A percentile compares a stretch with the other conserved stretches of the same genome.
phyloP scores from a whole-genome alignment of 1,140 invertebrate species.

The Linepithema humile region DNA sequence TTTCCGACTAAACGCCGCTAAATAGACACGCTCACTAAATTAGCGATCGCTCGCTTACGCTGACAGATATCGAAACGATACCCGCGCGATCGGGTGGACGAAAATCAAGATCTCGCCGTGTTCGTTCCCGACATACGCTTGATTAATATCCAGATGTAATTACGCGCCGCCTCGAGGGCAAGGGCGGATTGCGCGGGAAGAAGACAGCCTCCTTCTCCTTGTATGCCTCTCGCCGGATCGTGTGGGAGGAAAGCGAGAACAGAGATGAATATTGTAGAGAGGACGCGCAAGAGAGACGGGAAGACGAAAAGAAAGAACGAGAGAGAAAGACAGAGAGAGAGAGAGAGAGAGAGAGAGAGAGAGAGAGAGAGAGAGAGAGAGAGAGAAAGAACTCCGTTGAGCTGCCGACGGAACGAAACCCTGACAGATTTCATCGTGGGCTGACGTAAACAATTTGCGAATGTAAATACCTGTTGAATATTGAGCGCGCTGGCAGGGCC shows the following conservation, averaged over 20 bases:
- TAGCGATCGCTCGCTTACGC: not conserved
- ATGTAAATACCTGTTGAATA: slow-evolving; percentile 84
- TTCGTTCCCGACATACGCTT: slow-evolving; percentile 62
- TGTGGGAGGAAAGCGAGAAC: slow-evolving; percentile 42
- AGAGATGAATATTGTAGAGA: not conserved
- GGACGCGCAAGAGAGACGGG: not conserved
- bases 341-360: not conserved
- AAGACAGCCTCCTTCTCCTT: slow-evolving; percentile 29
- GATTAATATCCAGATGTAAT: slow-evolving; percentile 72
- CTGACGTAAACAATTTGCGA: slow-evolving; percentile 84
- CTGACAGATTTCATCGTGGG: slow-evolving; percentile 83
- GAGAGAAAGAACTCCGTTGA: slow-evolving; percentile 66
- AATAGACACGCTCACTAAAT: slow-evolving; percentile 3
- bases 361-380: not conserved
- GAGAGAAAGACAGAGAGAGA: not conserved
- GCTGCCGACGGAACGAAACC: slow-evolving; percentile 75
- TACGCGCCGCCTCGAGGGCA: slow-evolving; percentile 57
- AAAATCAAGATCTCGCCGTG: slow-evolving; percentile 71
- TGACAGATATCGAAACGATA: not conserved
- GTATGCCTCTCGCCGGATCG: not conserved
- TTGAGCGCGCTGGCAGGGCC: slow-evolving; percentile 75
- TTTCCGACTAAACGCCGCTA: not conserved
- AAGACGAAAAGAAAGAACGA: not conserved
- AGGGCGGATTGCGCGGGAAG: slow-evolving; percentile 40
- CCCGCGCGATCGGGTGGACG: slow-evolving; percentile 8